Base-by-base conservation (phyloP, 2,797 vertebrate species). In the Orientallactaga sibirica region DNA sequence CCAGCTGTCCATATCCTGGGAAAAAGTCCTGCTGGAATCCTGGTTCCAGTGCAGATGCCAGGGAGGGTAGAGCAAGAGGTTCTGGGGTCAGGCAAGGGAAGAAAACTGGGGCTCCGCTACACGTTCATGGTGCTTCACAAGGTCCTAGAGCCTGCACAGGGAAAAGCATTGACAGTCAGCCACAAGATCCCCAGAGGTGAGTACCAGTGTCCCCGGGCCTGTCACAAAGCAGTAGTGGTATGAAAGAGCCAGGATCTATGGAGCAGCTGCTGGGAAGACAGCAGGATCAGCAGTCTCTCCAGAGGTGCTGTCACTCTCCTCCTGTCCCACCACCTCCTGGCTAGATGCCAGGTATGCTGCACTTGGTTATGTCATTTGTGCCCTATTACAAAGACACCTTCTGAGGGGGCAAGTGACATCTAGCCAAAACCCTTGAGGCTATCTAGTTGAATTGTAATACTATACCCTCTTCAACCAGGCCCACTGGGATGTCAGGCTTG, bases 1-100 rank as follows among this genome's bases (percentile, higher is more conserved):
- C 75, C 94, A 91, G 84, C 37, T 55, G 79, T 92, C 96, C 97
- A 97, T 97, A 5, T 95, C 97, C 92, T 20, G 61, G 84, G 67
- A 84, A 80, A 37, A 91, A 64, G 71, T 90, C 86, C 90, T 91
- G 80, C 74, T 61, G 48, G 93, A 93, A 95, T 92, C 62, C 91
- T 6, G 3, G 91, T 64, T 62, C 84, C 33, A 19, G 58, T 37
- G 78, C 25, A 27, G 66, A 11, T 81, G 85, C 89, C 90, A 52
- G 64, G 8, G 55, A 33, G 64, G 75, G 73, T 37, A 37, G 29
- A 29, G 58, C 29, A 58, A 27, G 14, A 58, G 14, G 55, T 58
- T 58, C 55, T 58, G 55, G 55, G 0, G 58, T 86, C 73, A 25
- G 85, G 20, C 88, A n/a, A 67, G 0, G 62, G 75, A 76, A 91